These are phyloP conservation scores for Fabriciana adippe DNA, from an alignment of 2,888 invertebrate genomes.

Conservation along the genomic window DNA sequence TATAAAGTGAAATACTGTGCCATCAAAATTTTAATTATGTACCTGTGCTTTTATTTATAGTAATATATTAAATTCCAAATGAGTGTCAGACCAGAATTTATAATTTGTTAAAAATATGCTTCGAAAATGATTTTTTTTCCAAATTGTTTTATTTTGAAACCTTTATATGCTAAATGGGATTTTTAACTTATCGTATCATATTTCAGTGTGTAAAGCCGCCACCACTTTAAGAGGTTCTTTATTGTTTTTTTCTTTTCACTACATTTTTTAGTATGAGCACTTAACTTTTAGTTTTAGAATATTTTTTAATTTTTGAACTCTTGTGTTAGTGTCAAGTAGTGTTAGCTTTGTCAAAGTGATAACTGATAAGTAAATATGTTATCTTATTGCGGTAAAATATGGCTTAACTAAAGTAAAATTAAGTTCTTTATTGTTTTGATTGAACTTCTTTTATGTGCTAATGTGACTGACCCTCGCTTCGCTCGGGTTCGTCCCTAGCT, in stretches of 20 bases:
- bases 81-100: conserved; percentile 2
- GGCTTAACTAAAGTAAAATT: too few relatives aligned
- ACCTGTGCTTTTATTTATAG: conserved; percentile 4
- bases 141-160: not conserved
- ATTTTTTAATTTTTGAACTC: not conserved
- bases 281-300: not conserved
- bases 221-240: not conserved
- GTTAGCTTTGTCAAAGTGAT: too few relatives aligned
- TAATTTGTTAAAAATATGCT: conserved; percentile 9
- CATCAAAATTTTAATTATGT: conserved; percentile 11
- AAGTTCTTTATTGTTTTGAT: too few relatives aligned
- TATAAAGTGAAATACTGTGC: conserved; percentile 20
- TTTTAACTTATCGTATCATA: conserved; percentile 1
- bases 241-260: not conserved
- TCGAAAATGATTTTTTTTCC: not conserved
- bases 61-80: conserved; percentile 13
- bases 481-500: too few relatives aligned
- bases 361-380: too few relatives aligned
- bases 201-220: conserved; percentile 6
- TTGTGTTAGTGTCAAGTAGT: not conserved
- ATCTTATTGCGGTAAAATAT: too few relatives aligned
- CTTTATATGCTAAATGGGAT: conserved; percentile 1
- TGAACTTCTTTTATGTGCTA: too few relatives aligned
- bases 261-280: not conserved
- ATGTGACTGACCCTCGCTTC: too few relatives aligned